A percentile compares a stretch with the other conserved stretches of the same genome.
These are phyloP conservation scores for Euglossa dilemma DNA, from an alignment of 1,140 invertebrate genomes.

Conservation along the genomic window DNA sequence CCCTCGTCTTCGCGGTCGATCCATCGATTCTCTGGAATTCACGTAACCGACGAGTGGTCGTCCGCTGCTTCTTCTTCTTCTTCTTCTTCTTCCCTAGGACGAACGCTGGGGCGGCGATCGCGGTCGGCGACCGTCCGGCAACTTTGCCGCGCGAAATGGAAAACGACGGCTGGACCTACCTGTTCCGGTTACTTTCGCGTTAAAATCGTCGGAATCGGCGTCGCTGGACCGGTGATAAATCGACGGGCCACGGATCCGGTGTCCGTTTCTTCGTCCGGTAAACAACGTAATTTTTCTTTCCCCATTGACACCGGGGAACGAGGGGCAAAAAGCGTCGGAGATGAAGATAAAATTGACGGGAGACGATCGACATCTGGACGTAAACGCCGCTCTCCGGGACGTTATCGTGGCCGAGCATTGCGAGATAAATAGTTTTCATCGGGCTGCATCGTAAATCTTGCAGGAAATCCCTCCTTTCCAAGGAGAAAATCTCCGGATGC, in stretches of 20 bases:
- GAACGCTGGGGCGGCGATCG: too few relatives aligned
- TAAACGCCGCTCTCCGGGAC: conserved; percentile 55
- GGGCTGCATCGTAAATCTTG: conserved; percentile 74
- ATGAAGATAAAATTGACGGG: conserved; percentile 57
- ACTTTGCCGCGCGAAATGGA: not conserved
- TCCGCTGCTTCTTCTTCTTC: not conserved
- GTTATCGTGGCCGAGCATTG: conserved; percentile 63
- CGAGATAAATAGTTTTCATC: conserved; percentile 79
- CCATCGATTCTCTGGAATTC: not conserved
- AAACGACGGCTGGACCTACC: too few relatives aligned
- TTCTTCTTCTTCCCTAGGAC: too few relatives aligned
- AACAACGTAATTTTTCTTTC: conserved; percentile 40
- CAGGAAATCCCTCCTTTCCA: conserved; percentile 63
- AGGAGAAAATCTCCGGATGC: not conserved
- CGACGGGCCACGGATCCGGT: not conserved
- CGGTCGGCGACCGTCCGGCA: too few relatives aligned
- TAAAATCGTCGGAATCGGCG: not conserved
- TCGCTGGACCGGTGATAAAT: not conserved
- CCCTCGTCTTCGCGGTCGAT: not conserved
- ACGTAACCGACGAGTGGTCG: not conserved
- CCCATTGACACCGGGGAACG: not conserved
- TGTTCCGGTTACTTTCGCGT: too few relatives aligned
- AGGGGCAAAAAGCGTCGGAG: conserved; percentile 43
- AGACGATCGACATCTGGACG: conserved; percentile 46
- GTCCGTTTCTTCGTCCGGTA: not conserved